Evolutionary conservation across 2,797 vertebrate genomes (phyloP).

Genomic region (Acropternis orthonyx): DNA sequence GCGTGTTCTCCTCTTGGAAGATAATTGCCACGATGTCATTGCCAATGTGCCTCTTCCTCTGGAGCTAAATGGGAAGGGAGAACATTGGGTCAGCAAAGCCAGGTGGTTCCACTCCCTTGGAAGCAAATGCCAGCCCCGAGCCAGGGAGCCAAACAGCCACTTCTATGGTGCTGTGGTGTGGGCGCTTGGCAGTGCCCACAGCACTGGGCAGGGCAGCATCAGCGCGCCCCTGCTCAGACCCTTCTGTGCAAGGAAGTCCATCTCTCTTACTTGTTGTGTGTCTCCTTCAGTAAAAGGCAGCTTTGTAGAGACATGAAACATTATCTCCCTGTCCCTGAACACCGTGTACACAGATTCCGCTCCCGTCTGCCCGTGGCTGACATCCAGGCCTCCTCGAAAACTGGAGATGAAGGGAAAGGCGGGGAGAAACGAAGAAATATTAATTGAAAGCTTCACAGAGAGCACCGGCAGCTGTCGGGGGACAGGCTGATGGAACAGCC

Average conservation of each 20-base stretch:
- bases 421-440: not conserved
- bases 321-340: constrained; percentile 94
- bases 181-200: not conserved
- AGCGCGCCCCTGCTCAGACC: rapidly evolving
- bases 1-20: constrained; percentile 94
- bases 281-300: constrained; percentile 97
- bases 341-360: constrained; percentile 91
- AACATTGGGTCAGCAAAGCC: not conserved
- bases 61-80: constrained; percentile 78
- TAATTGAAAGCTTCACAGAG: not conserved
- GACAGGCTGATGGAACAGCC: not conserved
- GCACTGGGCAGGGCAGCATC: not conserved
- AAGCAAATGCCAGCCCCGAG: rapidly evolving
- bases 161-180: not conserved
- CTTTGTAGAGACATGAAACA: constrained; percentile 98
- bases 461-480: not conserved
- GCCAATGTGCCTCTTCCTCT: constrained; percentile 96
- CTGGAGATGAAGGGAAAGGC: constrained; percentile 68
- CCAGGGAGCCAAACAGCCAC: not conserved
- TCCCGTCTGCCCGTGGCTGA: constrained; percentile 94
- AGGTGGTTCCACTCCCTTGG: rapidly evolving
- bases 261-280: constrained; percentile 86
- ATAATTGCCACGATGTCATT: constrained; percentile 96
- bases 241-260: not conserved
- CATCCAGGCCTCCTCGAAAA: constrained; percentile 95